phyloP scores from a whole-genome alignment of 2,797 vertebrate genomes.

The Xenopus petersii region DNA sequence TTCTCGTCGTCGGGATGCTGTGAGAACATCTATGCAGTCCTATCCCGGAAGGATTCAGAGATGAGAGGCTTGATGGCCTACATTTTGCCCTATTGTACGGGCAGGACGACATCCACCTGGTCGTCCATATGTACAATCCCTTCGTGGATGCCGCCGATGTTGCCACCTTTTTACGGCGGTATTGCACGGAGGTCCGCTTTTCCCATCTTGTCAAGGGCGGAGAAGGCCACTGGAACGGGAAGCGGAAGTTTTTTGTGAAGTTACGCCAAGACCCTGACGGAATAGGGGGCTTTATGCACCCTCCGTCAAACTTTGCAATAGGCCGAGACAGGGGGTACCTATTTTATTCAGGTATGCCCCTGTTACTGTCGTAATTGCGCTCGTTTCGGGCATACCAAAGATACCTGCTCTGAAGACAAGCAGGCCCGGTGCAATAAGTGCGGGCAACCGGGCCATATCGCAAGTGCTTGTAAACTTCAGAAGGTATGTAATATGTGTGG shows the following conservation, averaged over 20 bases:
- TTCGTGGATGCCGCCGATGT: neutral
- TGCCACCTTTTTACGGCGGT: neutral
- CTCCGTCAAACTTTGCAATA: neutral
- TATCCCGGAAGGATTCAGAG: too few species aligned
- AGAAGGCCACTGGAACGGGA: neutral
- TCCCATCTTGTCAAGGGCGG: too few species aligned
- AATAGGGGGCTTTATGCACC: neutral
- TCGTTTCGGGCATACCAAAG: neutral
- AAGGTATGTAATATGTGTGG: neutral
- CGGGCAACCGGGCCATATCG: neutral
- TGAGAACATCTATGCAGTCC: too few species aligned
- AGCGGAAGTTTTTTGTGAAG: neutral
- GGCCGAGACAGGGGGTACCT: neutral
- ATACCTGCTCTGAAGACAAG: neutral
- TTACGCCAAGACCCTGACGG: neutral
- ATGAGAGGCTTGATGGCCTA: too few species aligned
- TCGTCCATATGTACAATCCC: neutral
- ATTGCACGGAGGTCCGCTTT: neutral
- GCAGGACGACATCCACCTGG: too few species aligned
- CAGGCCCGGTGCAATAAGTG: neutral
- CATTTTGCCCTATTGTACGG: too few species aligned
- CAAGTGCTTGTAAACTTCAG: too few species aligned
- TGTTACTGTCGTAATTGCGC: neutral
- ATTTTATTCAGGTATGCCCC: neutral
- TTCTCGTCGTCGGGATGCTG: too few species aligned